These are phyloP conservation scores for Synanthedon andrenaeformis DNA, from an alignment of 2,888 invertebrate genomes.

Conservation along the genomic window DNA sequence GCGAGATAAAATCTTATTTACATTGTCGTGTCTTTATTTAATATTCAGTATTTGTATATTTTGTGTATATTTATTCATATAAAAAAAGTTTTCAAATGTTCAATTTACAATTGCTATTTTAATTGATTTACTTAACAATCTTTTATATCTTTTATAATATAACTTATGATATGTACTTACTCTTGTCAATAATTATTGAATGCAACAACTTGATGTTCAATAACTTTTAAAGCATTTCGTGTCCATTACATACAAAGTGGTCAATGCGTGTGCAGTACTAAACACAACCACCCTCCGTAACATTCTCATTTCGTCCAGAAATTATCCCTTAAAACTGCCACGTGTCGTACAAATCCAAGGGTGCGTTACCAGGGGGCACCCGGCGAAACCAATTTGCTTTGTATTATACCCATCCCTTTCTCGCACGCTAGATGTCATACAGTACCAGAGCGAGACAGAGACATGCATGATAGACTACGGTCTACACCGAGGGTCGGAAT, in stretches of 20 bases:
- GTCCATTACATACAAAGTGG: neutral
- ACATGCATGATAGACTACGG: neutral
- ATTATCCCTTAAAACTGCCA: slow-evolving; percentile 43
- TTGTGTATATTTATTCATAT: neutral
- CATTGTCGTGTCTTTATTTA: too few species aligned
- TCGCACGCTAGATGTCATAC: neutral
- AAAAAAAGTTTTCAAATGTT: too few species aligned
- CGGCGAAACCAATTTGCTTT: slow-evolving; percentile 48
- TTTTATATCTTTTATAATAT: too few species aligned
- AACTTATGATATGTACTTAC: neutral
- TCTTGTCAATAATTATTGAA: slow-evolving; percentile 2
- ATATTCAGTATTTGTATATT: neutral
- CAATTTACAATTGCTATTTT: too few species aligned
- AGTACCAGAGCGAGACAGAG: neutral
- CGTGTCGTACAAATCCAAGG: slow-evolving; percentile 48
- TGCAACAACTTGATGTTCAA: too few species aligned
- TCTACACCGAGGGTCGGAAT: slow-evolving; percentile 15
- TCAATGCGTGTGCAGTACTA: neutral
- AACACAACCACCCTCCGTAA: slow-evolving; percentile 4
- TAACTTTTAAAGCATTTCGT: too few species aligned
- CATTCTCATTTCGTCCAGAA: slow-evolving; percentile 17
- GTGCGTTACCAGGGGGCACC: slow-evolving; percentile 40
- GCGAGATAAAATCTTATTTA: too few species aligned
- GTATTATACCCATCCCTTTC: slow-evolving; percentile 12
- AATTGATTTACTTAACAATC: too few species aligned